Conservation (phyloP, 2,797 vertebrate genomes). For the Gymnodraco acuticeps region DNA sequence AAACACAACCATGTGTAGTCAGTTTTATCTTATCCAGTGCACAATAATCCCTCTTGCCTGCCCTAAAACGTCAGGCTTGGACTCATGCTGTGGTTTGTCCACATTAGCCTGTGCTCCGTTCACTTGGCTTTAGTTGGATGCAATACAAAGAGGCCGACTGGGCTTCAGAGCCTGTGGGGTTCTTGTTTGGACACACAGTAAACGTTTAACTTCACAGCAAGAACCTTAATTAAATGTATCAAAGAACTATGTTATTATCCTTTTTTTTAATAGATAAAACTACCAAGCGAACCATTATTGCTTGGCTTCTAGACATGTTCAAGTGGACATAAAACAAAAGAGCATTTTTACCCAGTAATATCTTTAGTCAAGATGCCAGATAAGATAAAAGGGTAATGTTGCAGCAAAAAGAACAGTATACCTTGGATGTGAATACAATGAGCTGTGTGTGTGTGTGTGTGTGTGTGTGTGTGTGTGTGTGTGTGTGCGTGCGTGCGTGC, state of each 20-base stretch:
- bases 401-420: neutral
- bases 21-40: neutral
- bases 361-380: constrained; percentile 33
- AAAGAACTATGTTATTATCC: no score
- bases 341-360: neutral
- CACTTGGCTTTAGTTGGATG: constrained; percentile 50
- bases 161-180: constrained; percentile 35
- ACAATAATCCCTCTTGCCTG: constrained; percentile 6
- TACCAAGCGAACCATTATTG: neutral
- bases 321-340: constrained; percentile 9
- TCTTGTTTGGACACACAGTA: constrained; percentile 26
- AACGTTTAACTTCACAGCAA: constrained; percentile 10
- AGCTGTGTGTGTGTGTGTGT: no score
- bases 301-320: neutral
- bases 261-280: neutral
- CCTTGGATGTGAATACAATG: no score
- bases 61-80: constrained; percentile 1
- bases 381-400: constrained; percentile 21
- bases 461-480: no score
- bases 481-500: no score
- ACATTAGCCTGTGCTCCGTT: constrained; percentile 42
- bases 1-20: constrained; percentile 9
- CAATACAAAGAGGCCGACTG: constrained; percentile 35
- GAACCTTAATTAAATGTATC: neutral
- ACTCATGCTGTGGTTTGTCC: constrained; percentile 47